Conservation (phyloP, 2,797 vertebrate genomes). For the Borostomias antarcticus region DNA sequence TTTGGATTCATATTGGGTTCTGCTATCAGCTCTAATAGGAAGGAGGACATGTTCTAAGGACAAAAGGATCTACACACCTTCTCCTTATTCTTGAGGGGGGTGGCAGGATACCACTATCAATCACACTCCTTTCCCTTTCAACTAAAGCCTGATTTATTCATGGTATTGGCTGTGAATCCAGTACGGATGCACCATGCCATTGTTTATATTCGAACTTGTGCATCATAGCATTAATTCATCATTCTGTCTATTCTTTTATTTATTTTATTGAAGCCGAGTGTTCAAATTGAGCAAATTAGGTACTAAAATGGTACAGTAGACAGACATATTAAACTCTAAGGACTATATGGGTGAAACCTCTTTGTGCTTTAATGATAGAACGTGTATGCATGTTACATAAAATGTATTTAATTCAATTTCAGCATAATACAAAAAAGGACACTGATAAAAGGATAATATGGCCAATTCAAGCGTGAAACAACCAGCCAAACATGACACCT, state of each 20-base stretch:
- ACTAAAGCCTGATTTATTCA: conserved; percentile 48
- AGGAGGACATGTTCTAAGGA: not conserved
- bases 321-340: too few species aligned
- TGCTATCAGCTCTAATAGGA: not conserved
- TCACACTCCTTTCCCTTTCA: conserved; percentile 9
- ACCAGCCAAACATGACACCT: not conserved
- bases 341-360: too few species aligned
- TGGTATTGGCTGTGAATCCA: conserved; percentile 53
- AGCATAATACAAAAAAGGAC: too few species aligned
- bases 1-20: not conserved
- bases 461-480: not conserved
- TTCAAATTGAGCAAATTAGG: conserved; percentile 22
- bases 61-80: conserved; percentile 2
- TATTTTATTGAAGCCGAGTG: conserved; percentile 2
- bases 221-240: conserved; percentile 42
- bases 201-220: conserved; percentile 49
- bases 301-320: conserved; percentile 18
- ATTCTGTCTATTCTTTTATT: conserved; percentile 22
- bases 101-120: not conserved
- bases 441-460: too few species aligned
- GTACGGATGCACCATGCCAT: conserved; percentile 31
- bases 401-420: too few species aligned
- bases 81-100: not conserved
- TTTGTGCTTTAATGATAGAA: too few species aligned
- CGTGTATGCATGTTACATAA: too few species aligned